phyloP scores from a whole-genome alignment of 2,113 vertebrate species.

The Actenoides hombroni region DNA sequence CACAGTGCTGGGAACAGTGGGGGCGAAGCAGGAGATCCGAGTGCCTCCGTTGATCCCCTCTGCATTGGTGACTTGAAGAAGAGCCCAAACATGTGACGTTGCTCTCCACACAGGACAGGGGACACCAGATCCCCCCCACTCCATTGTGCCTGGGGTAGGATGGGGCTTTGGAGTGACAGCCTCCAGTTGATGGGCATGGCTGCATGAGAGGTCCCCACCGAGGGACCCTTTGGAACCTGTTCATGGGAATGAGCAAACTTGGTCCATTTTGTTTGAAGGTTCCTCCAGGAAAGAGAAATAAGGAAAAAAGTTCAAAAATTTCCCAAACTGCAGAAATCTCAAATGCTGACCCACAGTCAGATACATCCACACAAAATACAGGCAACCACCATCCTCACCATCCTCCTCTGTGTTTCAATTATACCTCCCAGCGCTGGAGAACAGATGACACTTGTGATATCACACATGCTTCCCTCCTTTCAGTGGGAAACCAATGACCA shows the following conservation, averaged over 20 bases:
- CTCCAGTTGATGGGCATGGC: accelerated
- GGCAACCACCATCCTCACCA: not conserved
- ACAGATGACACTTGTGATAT: not conserved
- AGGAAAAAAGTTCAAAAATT: not conserved
- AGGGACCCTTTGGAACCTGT: not conserved
- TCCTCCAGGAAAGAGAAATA: not conserved
- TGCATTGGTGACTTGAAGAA: accelerated
- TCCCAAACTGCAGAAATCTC: not conserved
- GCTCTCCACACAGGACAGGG: not conserved
- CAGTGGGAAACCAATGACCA: not conserved
- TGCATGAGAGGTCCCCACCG: accelerated
- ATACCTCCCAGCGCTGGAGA: not conserved
- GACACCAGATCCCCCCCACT: not conserved
- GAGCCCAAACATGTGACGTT: accelerated
- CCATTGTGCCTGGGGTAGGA: not conserved
- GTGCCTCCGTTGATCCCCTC: not conserved
- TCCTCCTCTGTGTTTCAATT: not conserved
- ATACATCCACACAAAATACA: not conserved
- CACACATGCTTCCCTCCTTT: not conserved
- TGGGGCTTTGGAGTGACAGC: not conserved
- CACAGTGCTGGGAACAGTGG: not conserved
- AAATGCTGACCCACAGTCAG: not conserved
- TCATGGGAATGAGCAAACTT: not conserved
- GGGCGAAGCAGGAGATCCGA: not conserved
- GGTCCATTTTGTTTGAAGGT: not conserved